Conservation (phyloP, 2,888 invertebrate genomes). For the Synergus japonicus region DNA sequence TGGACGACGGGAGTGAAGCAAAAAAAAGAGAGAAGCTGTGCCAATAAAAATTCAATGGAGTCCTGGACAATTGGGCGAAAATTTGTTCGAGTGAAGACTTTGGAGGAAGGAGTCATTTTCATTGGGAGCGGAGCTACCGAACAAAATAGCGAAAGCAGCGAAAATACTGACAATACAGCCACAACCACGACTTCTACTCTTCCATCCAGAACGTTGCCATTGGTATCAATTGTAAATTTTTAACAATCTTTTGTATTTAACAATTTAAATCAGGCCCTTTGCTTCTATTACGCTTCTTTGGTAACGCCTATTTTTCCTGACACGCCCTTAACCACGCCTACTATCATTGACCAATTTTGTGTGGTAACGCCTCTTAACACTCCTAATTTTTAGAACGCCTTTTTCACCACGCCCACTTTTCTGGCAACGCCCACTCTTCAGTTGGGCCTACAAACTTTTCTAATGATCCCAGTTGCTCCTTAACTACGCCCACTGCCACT, state of each 20-base stretch:
- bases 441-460: too few relatives aligned
- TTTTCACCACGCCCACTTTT: too few relatives aligned
- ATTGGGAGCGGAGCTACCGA: conserved; percentile 50
- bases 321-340: too few relatives aligned
- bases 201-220: conserved; percentile 51
- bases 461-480: too few relatives aligned
- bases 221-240: conserved; percentile 51
- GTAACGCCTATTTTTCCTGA: too few relatives aligned
- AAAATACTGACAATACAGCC: conserved; percentile 69
- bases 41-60: conserved; percentile 60
- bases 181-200: conserved; percentile 65
- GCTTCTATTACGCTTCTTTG: too few relatives aligned
- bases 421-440: too few relatives aligned
- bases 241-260: neutral
- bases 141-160: conserved; percentile 67
- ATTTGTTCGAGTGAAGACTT: conserved; percentile 63
- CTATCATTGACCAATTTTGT: too few relatives aligned
- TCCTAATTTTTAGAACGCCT: too few relatives aligned
- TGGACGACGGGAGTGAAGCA: conserved; percentile 72
- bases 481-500: too few relatives aligned
- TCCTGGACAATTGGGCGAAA: conserved; percentile 59
- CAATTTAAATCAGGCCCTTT: neutral
- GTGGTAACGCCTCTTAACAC: too few relatives aligned
- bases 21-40: conserved; percentile 58
- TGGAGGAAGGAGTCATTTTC: conserved; percentile 66